These are phyloP conservation scores for Silvanus unidentatus DNA, from an alignment of 2,888 invertebrate genomes.

Conservation along the genomic window DNA sequence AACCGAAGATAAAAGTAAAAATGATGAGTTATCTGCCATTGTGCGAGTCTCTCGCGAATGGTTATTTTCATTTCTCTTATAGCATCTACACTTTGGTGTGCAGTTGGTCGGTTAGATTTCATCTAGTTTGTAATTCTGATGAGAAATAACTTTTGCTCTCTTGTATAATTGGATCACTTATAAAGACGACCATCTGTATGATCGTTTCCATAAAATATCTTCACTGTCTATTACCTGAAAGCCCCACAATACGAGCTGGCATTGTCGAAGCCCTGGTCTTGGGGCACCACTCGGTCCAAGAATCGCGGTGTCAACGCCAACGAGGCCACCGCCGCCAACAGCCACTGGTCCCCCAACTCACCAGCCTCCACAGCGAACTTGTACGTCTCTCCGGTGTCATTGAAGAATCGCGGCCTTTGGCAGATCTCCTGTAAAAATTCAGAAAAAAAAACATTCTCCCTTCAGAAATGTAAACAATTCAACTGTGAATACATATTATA, in stretches of 20 bases:
- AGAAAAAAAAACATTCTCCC: constrained; percentile 38
- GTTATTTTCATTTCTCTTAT: background rate
- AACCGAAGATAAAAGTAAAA: constrained; percentile 21
- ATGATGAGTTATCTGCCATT: constrained; percentile 36
- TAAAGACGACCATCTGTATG: background rate
- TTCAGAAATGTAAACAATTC: constrained; percentile 32
- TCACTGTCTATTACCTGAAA: constrained; percentile 52
- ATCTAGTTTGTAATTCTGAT: constrained; percentile 34
- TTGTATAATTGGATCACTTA: constrained; percentile 8
- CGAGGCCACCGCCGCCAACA: constrained; percentile 61
- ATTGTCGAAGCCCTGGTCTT: constrained; percentile 59
- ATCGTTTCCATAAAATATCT: background rate
- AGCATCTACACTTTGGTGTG: no score
- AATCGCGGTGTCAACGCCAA: constrained; percentile 62
- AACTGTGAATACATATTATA: background rate
- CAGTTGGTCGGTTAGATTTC: constrained; percentile 14
- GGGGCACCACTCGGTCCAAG: constrained; percentile 61
- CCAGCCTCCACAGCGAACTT: constrained; percentile 53
- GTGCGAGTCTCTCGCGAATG: constrained; percentile 15
- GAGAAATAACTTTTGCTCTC: constrained; percentile 22
- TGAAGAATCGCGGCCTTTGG: constrained; percentile 56
- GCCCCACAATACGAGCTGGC: constrained; percentile 56
- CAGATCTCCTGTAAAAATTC: constrained; percentile 56
- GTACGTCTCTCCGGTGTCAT: constrained; percentile 37
- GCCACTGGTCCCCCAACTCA: constrained; percentile 55